phyloP scores from a whole-genome alignment of 2,888 invertebrate genomes.

The Aphidius colemani region DNA sequence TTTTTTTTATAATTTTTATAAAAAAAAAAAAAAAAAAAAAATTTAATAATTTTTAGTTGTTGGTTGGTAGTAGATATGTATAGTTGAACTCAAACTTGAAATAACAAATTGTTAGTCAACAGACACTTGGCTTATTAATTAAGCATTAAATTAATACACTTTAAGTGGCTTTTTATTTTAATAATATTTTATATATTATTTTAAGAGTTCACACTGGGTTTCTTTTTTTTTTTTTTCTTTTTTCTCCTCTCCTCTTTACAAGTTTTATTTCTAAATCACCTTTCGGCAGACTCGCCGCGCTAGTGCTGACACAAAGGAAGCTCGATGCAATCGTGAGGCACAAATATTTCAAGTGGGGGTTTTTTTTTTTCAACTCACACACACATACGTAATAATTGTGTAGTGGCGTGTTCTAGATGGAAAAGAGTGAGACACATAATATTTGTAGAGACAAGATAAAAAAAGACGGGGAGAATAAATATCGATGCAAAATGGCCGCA shows the following conservation, averaged over 20 bases:
- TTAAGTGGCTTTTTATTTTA: neutral
- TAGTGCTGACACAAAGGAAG: constrained; percentile 47
- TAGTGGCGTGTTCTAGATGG: neutral
- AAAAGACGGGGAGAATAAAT: too few species aligned
- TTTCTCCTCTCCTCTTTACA: constrained; percentile 6
- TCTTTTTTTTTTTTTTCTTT: neutral
- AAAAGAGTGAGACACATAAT: too few species aligned
- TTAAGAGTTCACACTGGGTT: neutral
- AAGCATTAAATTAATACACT: too few species aligned
- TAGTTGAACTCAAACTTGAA: too few species aligned
- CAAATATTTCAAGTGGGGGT: neutral
- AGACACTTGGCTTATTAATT: too few species aligned
- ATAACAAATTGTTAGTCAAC: too few species aligned
- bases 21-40: too few species aligned
- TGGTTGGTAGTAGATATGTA: too few species aligned
- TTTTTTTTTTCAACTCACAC: neutral
- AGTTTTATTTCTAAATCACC: constrained; percentile 15
- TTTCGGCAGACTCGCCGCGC: constrained; percentile 36
- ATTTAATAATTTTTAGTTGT: too few species aligned
- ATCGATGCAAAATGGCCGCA: too few species aligned
- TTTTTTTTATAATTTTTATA: too few species aligned
- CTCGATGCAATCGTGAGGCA: constrained; percentile 46
- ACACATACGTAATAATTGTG: neutral
- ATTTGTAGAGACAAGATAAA: too few species aligned
- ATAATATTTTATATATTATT: neutral